Conservation (phyloP, 2,113 vertebrate genomes). For the Phalacrocorax brasilianus region DNA sequence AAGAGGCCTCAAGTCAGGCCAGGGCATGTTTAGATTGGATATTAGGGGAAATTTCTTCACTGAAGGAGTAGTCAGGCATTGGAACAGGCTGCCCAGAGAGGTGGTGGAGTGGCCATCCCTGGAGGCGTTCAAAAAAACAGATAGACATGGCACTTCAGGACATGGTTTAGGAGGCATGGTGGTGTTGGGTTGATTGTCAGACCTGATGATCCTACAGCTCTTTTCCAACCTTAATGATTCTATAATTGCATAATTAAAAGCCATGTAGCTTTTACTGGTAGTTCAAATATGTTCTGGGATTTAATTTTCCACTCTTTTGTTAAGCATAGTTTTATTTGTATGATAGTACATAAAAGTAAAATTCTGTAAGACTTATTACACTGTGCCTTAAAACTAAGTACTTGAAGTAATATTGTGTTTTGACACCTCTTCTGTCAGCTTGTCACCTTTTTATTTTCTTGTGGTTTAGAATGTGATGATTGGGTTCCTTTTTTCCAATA, state of each 20-base stretch:
- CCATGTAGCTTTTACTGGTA: background rate
- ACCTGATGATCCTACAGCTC: no score
- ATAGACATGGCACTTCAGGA: no score
- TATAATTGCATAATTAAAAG: background rate
- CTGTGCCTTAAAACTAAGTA: background rate
- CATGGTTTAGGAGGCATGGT: no score
- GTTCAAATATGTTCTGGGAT: background rate
- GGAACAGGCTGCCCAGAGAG: no score
- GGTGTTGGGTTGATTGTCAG: no score
- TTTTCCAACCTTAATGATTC: no score
- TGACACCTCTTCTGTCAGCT: background rate
- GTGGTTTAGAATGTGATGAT: constrained; percentile 8
- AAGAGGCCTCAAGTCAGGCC: no score
- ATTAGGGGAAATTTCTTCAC: no score
- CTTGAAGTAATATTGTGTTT: background rate
- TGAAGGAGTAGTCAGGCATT: no score
- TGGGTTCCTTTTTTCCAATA: background rate
- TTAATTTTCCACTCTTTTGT: background rate
- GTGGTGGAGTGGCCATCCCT: no score
- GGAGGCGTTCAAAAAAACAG: no score
- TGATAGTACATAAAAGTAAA: background rate
- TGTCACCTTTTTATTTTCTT: background rate
- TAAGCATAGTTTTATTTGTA: background rate
- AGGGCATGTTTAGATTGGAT: no score
- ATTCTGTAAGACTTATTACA: background rate